Conservation (phyloP, 2,888 invertebrate species). For the Heliconius ismenius region DNA sequence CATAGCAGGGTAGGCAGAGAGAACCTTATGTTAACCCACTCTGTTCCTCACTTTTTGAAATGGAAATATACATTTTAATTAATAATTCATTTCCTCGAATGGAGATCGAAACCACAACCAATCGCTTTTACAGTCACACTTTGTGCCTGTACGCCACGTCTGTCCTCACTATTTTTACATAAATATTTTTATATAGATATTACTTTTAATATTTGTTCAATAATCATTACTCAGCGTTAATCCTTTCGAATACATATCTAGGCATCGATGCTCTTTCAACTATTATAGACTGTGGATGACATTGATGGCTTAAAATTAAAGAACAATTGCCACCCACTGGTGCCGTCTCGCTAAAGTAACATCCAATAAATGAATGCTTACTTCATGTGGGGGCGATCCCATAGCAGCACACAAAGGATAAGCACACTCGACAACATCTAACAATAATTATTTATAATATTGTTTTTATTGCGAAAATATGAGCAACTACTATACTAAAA, state of each 20-base stretch:
- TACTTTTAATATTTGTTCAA: background rate
- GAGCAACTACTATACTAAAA: background rate
- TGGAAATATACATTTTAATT: background rate
- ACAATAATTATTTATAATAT: constrained; percentile 13
- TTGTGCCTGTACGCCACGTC: background rate
- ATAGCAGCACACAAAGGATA: constrained; percentile 21
- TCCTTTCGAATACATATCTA: background rate
- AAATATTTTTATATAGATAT: background rate
- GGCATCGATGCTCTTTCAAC: background rate
- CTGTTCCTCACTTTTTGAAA: background rate
- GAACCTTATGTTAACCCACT: no score
- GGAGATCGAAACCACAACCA: background rate
- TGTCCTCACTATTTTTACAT: background rate
- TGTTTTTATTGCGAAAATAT: constrained; percentile 12
- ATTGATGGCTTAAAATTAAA: constrained; percentile 24
- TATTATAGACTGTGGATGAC: constrained; percentile 9
- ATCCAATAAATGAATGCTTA: constrained; percentile 17
- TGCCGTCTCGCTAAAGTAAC: constrained; percentile 21
- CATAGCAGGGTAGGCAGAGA: no score
- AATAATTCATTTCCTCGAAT: background rate
- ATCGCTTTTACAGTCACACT: background rate
- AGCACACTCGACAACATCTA: constrained; percentile 27
- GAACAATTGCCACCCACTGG: constrained; percentile 26
- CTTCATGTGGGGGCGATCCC: constrained; percentile 24
- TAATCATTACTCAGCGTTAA: constrained; percentile 1